Evolutionary conservation across 1,140 invertebrate genomes (phyloP), one percentile per base, ranked within the genome.

Genomic region (Battus philenor): DNA sequence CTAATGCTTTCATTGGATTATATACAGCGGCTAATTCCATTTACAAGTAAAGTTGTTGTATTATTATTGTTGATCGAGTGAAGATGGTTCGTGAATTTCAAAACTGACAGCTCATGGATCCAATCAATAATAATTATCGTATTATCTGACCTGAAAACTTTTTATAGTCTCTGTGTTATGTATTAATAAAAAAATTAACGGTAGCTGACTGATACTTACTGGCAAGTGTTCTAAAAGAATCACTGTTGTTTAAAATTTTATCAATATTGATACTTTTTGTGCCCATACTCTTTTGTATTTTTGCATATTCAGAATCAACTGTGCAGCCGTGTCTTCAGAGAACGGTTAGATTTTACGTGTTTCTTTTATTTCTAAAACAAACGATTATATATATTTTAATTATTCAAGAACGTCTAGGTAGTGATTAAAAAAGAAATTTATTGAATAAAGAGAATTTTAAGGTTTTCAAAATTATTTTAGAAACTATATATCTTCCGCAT

Each of bases 31-130:
- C 93, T 93, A 1, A 89, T 73, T 3, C 94, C 95, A 67, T 97
- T 97, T 31, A 96, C 88, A 2, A 96, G 76, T 9, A 96, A 81
- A 4, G 90, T 92, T 0, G 90, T 86, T 0, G 94, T 92, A 59
- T 95, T 95, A 66, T 95, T 95, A 50, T 93, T 88, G 0, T 91
- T 92, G n/a, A 88, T 83, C 1, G 91, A 90, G 59, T 95, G 93
- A 68, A 95, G 92, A 69, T 95, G 94, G 10, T 89, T 89, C 1
- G 92, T 87, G 79, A 95, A 95, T 64, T 91, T 91, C 5, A 88
- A 86, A 5, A 90, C 87, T 0, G 91, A 90, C 3, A 91, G 75
- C 27, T 90, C 82, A 47, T 92, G 90, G n/a, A 92, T 87, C 95
- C 95, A 97, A 65, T 97, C 95, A 13, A 91, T 89, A 1, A 96